Conservation (phyloP, 2,888 invertebrate genomes). For the Leistus spinibarbis region DNA sequence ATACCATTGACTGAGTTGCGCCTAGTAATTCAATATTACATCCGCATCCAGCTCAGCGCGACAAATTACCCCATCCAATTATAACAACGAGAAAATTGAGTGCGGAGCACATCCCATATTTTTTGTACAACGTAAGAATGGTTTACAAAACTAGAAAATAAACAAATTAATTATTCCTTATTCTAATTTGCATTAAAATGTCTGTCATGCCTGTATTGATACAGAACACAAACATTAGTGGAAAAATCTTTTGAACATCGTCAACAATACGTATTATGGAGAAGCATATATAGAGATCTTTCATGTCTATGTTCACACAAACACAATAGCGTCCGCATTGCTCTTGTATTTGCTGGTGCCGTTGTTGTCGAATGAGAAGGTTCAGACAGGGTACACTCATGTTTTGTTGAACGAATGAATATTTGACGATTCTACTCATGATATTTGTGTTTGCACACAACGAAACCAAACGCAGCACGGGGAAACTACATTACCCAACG, state of each 20-base stretch:
- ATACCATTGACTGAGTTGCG: not conserved
- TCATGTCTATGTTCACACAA: not conserved
- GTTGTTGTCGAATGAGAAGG: not conserved
- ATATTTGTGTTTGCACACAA: constrained; percentile 43
- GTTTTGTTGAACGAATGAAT: not conserved
- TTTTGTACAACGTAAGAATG: too few species aligned
- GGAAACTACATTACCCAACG: constrained; percentile 98
- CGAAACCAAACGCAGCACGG: too few species aligned
- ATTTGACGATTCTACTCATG: not conserved
- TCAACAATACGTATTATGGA: too few species aligned
- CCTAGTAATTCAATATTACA: not conserved
- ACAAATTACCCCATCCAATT: not conserved
- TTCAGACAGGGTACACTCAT: not conserved
- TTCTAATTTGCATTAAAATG: too few species aligned
- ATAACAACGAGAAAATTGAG: too few species aligned
- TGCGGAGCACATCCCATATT: too few species aligned
- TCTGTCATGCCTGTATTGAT: too few species aligned
- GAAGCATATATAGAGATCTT: not conserved
- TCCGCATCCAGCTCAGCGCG: not conserved
- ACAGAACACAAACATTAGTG: too few species aligned
- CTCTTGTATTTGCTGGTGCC: not conserved
- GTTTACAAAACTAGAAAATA: too few species aligned
- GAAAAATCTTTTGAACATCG: too few species aligned
- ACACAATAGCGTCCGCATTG: not conserved
- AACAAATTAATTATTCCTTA: too few species aligned